These are phyloP conservation scores for Phoebastria nigripes DNA, from an alignment of 2,797 vertebrate genomes.

Conservation along the genomic window DNA sequence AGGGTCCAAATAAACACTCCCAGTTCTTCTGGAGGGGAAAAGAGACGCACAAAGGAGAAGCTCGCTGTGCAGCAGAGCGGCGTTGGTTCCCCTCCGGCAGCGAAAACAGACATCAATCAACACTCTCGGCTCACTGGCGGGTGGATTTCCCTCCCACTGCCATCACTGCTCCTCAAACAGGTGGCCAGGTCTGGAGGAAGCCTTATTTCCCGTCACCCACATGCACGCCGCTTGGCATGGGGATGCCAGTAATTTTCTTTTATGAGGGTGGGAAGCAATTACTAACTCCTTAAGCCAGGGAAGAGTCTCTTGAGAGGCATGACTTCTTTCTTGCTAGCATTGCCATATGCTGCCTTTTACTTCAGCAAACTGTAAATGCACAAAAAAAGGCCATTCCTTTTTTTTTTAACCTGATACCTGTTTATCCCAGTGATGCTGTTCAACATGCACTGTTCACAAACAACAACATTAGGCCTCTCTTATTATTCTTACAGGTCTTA, in stretches of 20 bases:
- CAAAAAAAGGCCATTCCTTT: neutral
- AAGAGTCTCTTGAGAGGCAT: neutral
- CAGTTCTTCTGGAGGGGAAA: neutral
- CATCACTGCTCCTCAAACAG: neutral
- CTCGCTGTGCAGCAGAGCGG: neutral
- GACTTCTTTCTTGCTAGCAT: neutral
- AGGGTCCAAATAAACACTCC: neutral
- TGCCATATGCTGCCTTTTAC: conserved; percentile 14
- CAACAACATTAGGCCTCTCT: neutral
- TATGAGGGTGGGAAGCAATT: neutral
- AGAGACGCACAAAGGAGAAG: neutral
- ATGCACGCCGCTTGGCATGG: rapidly evolving
- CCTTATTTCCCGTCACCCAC: conserved; percentile 9
- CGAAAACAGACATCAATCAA: neutral
- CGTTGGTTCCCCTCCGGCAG: neutral
- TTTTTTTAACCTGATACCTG: neutral
- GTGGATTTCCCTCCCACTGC: neutral
- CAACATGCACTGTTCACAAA: neutral
- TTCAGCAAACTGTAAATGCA: neutral
- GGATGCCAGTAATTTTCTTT: neutral
- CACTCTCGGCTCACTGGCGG: neutral
- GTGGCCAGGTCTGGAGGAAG: conserved; percentile 38
- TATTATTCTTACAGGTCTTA: neutral
- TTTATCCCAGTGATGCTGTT: neutral
- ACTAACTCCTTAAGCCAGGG: neutral